phyloP scores from a whole-genome alignment of 2,797 vertebrate species.

The Hirundo rustica region DNA sequence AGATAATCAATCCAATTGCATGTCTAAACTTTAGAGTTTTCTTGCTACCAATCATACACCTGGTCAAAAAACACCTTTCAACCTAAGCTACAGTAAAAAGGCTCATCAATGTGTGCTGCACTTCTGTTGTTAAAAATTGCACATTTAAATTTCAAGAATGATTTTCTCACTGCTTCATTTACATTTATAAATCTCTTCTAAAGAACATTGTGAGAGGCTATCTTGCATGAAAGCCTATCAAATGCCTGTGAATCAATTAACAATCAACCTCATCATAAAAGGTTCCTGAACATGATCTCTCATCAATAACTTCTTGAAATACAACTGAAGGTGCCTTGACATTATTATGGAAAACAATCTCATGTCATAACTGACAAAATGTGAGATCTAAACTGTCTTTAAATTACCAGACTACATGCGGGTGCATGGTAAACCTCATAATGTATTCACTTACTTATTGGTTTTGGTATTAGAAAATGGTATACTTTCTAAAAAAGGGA shows the following conservation, averaged over 20 bases:
- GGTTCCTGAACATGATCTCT: constrained; percentile 14
- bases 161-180: constrained; percentile 49
- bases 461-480: constrained; percentile 65
- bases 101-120: constrained; percentile 41
- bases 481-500: constrained; percentile 60
- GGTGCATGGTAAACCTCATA: constrained; percentile 30
- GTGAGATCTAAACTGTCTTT: constrained; percentile 47
- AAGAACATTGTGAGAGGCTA: constrained; percentile 48
- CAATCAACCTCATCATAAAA: constrained; percentile 31
- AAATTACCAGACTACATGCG: constrained; percentile 15
- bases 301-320: constrained; percentile 2
- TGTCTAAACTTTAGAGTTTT: constrained; percentile 16
- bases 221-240: constrained; percentile 43
- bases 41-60: constrained; percentile 32
- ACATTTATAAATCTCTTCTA: constrained; percentile 46
- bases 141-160: constrained; percentile 45
- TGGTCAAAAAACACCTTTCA: constrained; percentile 60
- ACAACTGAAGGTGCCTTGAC: constrained; percentile 56
- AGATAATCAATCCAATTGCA: constrained; percentile 44
- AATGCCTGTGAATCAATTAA: constrained; percentile 51
- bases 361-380: constrained; percentile 29
- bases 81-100: constrained; percentile 55
- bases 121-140: constrained; percentile 64
- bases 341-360: constrained; percentile 54
- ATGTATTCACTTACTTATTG: background rate